A percentile compares a stretch with the other conserved stretches of the same genome.
Conservation (phyloP, 2,888 invertebrate species). For the Drosophila acutilabella region DNA sequence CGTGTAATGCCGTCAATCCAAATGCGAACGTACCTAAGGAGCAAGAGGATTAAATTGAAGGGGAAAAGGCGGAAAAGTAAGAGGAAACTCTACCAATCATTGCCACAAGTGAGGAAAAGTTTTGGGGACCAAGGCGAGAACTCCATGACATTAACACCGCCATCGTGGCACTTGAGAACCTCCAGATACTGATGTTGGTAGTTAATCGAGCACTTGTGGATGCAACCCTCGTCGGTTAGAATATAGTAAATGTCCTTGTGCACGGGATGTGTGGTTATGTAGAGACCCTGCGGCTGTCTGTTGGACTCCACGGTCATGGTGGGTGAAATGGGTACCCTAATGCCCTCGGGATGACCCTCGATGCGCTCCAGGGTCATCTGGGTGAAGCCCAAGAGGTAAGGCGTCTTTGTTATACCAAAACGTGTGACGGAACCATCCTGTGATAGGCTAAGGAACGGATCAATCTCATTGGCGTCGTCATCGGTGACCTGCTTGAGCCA, state of each 20-base stretch:
- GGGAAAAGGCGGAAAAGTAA: too few relatives aligned
- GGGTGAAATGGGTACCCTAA: constrained; percentile 76
- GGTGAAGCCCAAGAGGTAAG: constrained; percentile 87
- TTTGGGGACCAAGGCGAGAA: constrained; percentile 90
- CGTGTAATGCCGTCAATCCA: constrained; percentile 91
- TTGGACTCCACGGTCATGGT: constrained; percentile 85
- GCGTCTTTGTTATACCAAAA: constrained; percentile 86
- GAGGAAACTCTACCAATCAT: constrained; percentile 87
- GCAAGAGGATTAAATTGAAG: too few relatives aligned
- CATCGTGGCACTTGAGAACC: constrained; percentile 91
- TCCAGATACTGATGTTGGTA: constrained; percentile 91
- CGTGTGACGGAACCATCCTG: constrained; percentile 88
- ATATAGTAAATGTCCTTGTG: constrained; percentile 89
- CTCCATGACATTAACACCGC: constrained; percentile 89
- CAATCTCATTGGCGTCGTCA: constrained; percentile 83
- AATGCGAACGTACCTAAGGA: constrained; percentile 87
- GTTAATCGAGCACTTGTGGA: constrained; percentile 92
- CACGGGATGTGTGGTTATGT: constrained; percentile 88
- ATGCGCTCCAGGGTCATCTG: constrained; percentile 89
- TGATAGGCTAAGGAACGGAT: constrained; percentile 87
- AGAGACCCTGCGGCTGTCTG: constrained; percentile 88
- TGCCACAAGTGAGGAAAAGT: constrained; percentile 91
- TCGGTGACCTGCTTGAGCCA: constrained; percentile 86
- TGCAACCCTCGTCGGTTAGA: constrained; percentile 94
- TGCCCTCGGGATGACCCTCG: constrained; percentile 89